Base-by-base conservation (phyloP, 2,888 invertebrate genomes). In the Acanthococcus lagerstroemiae region DNA sequence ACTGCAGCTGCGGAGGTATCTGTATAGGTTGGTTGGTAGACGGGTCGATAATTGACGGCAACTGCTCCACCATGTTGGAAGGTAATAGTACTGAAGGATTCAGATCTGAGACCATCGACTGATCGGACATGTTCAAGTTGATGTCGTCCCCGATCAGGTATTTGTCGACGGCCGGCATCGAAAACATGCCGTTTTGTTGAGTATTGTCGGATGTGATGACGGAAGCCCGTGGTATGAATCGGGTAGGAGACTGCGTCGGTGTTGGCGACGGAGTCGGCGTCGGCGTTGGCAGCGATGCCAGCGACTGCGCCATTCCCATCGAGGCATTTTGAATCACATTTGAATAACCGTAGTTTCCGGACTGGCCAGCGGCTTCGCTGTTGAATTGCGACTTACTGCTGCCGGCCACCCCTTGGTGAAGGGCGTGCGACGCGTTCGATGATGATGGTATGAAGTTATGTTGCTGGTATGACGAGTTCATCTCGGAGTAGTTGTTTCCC, bases 211-310 rank as follows among this genome's bases (percentile, higher is more conserved):
- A 67, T 15, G 61, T 66, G 30, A 69, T 69, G 44, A 69, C 69
- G 56, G 69, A 69, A 25, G 60, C 66, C 45, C 56, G 55, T 58
- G 56, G 67, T 57, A 66, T 57, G 22, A 19, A 66, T n/a, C 66
- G 45, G 24, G 56, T 68, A 77, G 68, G 78, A 75, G 72, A 78
- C 79, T 67, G 76, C 74, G 74, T 24, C 78, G 79, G 56, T 79
- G 80, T 12, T 77, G 73, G 72, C 78, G 80, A 71, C 68, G 79
- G 77, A 67, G 78, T 77, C 57, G 78, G 79, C 69, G 78, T 78
- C 48, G 78, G 65, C 9, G 45, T 50, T 12, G 60, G 68, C 25
- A 66, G 26, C 21, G 66, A 66, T 4, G 66, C 19, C n/a, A 66
- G 24, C 30, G 55, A 27, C 4, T 45, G 44, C 9, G 57, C 21